Evolutionary conservation across 2,113 vertebrate species (phyloP).

Genomic region (Cyanoderma ruficeps): DNA sequence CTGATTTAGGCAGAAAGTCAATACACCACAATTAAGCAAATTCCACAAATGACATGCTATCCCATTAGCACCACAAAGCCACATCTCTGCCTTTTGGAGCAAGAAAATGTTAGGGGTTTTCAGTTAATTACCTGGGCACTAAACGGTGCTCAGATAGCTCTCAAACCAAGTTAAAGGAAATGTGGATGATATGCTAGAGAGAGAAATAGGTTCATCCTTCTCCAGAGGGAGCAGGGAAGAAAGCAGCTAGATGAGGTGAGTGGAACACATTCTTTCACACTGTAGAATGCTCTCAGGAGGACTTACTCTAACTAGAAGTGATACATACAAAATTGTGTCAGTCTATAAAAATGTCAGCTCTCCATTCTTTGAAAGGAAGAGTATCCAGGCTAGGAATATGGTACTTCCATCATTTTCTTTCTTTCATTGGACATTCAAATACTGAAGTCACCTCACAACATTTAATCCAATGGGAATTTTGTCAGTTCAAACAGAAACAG

Average conservation of each 20-base stretch:
- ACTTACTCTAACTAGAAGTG: neutral
- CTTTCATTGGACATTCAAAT: neutral
- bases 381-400: neutral
- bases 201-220: neutral
- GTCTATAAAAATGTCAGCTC: neutral
- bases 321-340: neutral
- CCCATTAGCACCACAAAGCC: neutral
- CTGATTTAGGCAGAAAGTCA: slow-evolving; percentile 38
- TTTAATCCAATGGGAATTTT: neutral
- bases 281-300: rapidly evolving
- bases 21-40: neutral
- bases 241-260: neutral
- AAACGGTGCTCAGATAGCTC: neutral
- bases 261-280: neutral
- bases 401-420: neutral
- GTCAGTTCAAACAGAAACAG: neutral
- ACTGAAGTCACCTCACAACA: neutral
- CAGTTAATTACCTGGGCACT: neutral
- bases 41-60: neutral
- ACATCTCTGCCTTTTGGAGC: neutral
- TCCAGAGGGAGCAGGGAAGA: neutral
- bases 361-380: neutral
- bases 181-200: neutral
- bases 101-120: neutral
- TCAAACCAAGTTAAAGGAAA: neutral